Percentiles rank a stretch among this genome's conserved stretches.
phyloP scores from a whole-genome alignment of 2,113 vertebrate species.

The Lathamus discolor region DNA sequence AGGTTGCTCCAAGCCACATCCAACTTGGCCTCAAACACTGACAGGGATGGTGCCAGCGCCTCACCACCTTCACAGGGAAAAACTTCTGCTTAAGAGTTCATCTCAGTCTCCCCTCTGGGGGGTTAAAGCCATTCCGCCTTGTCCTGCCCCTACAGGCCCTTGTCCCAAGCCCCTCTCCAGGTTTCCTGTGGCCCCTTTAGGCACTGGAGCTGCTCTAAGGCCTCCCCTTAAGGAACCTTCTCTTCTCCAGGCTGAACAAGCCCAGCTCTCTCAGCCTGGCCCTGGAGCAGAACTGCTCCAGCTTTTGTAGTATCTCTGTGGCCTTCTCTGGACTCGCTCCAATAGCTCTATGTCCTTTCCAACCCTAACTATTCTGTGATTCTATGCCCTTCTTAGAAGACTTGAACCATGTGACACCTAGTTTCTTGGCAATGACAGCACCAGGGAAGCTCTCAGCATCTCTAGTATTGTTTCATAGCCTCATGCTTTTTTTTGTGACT shows the following conservation, averaged over 20 bases:
- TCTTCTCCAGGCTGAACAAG: background rate
- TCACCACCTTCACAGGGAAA: background rate
- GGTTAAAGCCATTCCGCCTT: background rate
- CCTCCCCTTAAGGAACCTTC: background rate
- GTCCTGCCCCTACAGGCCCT: background rate
- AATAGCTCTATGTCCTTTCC: background rate
- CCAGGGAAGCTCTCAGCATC: background rate
- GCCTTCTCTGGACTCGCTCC: background rate
- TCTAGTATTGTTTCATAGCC: accelerated
- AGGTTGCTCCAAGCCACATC: background rate
- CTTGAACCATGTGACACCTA: background rate
- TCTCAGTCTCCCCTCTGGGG: background rate
- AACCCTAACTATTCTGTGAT: no score
- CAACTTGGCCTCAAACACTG: background rate
- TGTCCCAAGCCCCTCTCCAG: background rate
- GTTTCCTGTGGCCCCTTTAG: background rate
- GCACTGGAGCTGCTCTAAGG: background rate
- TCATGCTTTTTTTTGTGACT: background rate
- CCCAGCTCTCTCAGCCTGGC: background rate
- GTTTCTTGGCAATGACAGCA: background rate
- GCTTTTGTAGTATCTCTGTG: background rate
- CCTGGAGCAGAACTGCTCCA: background rate
- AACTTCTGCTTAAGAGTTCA: background rate
- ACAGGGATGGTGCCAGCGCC: background rate
- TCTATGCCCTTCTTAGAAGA: background rate